Base-by-base conservation (phyloP, 2,797 vertebrate genomes). In the Xenops minutus region DNA sequence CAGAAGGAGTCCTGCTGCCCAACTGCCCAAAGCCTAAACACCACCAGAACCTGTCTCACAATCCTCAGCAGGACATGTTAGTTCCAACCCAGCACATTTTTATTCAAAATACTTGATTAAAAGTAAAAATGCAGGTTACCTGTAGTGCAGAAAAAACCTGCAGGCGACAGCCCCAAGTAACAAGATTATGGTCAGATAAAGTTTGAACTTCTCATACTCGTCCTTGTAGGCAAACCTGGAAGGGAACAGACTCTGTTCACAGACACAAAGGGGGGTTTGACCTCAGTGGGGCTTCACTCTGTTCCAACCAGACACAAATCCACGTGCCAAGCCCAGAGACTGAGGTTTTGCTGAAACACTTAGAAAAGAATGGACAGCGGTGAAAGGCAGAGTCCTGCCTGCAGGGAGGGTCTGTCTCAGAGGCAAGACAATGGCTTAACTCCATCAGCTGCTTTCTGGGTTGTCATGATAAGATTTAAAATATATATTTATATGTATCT, bases 121-220 rank as follows among this genome's bases (percentile, higher is more conserved):
- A 73, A 75, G 22, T 14, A n/a, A 89, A 93, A 89, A 44, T 10
- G 2, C 26, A 83, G 34, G 95, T 98, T 94, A 99, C 99, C 99
- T 99, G 97, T 98, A 99, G 97, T 99, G 99, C 55, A 99, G 98
- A 91, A 99, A 96, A 94, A 99, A 99, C 67, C 99, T 98, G 97
- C 99, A 99, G 9, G 99, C 98, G 24, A 99, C 98, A 5, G 99
- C 99, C 76, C 99, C 99, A 0, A 99, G 98, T 97, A 99, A 98
- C 94, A 99, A 98, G 96, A 99, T 99, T 96, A 99, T 99, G 2
- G 99, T 99, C 98, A 99, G 98, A 95, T 98, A 99, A 93, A 99
- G 99, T 96, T 99, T 99, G 97, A 99, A 99, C 97, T 99, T 99
- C 97, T 99, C 99, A 75, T 99, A 99, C 93, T 99, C 99, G 0